Evolutionary conservation across 1,140 invertebrate genomes (phyloP).

Genomic region (Drosophila watanabei): DNA sequence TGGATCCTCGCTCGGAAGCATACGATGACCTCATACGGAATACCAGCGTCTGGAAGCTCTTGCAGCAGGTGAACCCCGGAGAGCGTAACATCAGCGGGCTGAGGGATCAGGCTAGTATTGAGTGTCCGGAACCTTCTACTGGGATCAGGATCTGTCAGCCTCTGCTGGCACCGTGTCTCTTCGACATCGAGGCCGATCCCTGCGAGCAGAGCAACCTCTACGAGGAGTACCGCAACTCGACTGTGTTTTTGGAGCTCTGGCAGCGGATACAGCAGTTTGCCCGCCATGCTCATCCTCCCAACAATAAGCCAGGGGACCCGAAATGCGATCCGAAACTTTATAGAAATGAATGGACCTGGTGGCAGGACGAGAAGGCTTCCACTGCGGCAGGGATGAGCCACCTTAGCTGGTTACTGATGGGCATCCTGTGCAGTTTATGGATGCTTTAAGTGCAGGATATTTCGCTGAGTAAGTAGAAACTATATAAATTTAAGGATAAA

Average conservation of each 20-base stretch:
- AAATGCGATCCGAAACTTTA: conserved; percentile 53
- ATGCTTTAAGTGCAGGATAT: not conserved
- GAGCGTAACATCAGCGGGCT: conserved; percentile 67
- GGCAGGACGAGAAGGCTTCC: conserved; percentile 55
- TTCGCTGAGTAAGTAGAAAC: not conserved
- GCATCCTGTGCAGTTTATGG: not conserved
- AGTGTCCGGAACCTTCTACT: conserved; percentile 48
- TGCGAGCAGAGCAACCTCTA: conserved; percentile 92
- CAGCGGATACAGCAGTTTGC: conserved; percentile 55
- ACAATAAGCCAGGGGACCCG: conserved; percentile 60
- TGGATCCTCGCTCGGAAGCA: conserved; percentile 75
- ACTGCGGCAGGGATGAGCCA: not conserved
- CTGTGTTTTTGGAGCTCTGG: conserved; percentile 42
- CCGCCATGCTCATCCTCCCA: conserved; percentile 48
- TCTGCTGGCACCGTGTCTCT: conserved; percentile 88
- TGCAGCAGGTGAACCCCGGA: conserved; percentile 40
- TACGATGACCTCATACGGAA: conserved; percentile 86
- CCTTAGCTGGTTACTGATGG: not conserved
- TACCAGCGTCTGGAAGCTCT: conserved; percentile 81
- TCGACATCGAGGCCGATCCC: conserved; percentile 91
- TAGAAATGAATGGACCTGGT: conserved; percentile 77
- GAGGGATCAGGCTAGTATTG: conserved; percentile 86
- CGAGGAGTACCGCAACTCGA: conserved; percentile 48
- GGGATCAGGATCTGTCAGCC: conserved; percentile 76
- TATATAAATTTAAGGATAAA: not conserved